Evolutionary conservation across 2,113 vertebrate genomes (phyloP), one percentile per base, ranked within the genome.

Genomic region (Climacteris rufus): DNA sequence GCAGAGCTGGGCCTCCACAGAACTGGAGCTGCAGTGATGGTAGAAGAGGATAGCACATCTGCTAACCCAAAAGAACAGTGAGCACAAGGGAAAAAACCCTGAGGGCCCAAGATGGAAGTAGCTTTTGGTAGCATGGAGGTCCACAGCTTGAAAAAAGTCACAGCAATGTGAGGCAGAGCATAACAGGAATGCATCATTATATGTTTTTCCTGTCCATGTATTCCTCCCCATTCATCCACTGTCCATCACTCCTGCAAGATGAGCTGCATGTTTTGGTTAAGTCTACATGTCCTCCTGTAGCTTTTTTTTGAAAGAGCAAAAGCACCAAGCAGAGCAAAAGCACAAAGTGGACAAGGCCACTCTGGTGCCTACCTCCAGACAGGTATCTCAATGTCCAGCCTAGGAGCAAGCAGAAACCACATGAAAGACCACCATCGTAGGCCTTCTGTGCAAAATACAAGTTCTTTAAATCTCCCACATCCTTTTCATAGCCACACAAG

Each of bases 151-250:
- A 65, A 37, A n/a, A 59, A 49, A n/a, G 17, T 39, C 35, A 31
- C 4, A 2, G 33, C 37, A 59, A 4, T 0, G 4, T 10, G 33
- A 16, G 15, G n/a, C 21, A 42, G 33, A 33, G 2, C 42, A 7
- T 24, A 45, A 53, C 10, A 31, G 19, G 61, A 85, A 74, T 3
- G 9, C 10, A 54, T 20, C 2, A 1, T 15, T 15, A 8, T 1
- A 28, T 7, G 3, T 35, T 60, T 52, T 28, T 24, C 21, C 40
- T 60, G 16, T 44, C n/a, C 60, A 49, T 65, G 6, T 71, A 31
- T 9, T 79, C n/a, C 47, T 57, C 17, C 59, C 17, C 25, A 53
- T 24, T 10, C 42, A 79, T 11, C 8, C 53, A 28, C 35, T 37
- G 5, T 18, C 28, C 33, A 31, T 59, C 61, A 56, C 23, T 22